phyloP scores from a whole-genome alignment of 2,888 invertebrate genomes.

The Andrena bucephala region DNA sequence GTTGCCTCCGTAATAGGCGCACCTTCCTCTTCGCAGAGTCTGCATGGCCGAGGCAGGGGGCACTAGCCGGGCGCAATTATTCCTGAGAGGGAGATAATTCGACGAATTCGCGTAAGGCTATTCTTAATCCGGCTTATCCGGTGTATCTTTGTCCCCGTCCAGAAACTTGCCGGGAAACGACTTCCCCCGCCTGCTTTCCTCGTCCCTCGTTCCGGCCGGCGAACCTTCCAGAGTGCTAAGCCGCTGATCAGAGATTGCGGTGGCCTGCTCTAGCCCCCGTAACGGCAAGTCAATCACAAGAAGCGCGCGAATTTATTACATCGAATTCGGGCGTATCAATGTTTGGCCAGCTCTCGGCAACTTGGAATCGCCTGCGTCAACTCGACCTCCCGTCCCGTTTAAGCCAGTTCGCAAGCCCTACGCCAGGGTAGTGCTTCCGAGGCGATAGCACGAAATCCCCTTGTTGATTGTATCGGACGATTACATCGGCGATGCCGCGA shows the following conservation, averaged over 20 bases:
- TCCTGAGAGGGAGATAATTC: slow-evolving; percentile 60
- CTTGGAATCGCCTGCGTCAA: slow-evolving; percentile 61
- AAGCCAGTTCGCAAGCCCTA: slow-evolving; percentile 59
- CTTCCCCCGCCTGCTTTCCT: slow-evolving; percentile 23
- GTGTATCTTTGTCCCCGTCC: slow-evolving; percentile 49
- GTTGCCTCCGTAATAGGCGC: not conserved
- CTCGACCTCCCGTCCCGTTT: slow-evolving; percentile 54
- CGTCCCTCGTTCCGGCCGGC: slow-evolving; percentile 27
- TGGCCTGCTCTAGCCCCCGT: slow-evolving; percentile 28
- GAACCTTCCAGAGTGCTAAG: slow-evolving; percentile 70
- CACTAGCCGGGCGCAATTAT: slow-evolving; percentile 53
- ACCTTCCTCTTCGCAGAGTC: not conserved
- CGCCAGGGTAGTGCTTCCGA: slow-evolving; percentile 30
- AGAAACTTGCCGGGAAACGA: slow-evolving; percentile 35
- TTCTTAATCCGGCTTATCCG: slow-evolving; percentile 72
- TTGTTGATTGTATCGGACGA: slow-evolving; percentile 50
- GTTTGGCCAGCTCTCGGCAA: slow-evolving; percentile 77
- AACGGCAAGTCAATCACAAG: slow-evolving; percentile 73
- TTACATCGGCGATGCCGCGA: slow-evolving; percentile 32
- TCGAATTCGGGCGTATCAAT: slow-evolving; percentile 73
- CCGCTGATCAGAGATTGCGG: slow-evolving; percentile 76
- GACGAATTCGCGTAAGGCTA: slow-evolving; percentile 69
- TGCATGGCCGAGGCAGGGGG: not conserved
- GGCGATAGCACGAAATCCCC: slow-evolving; percentile 38
- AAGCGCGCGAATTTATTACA: slow-evolving; percentile 78